Base-by-base conservation (phyloP, 2,113 vertebrate genomes). In the Sapayoa aenigma region DNA sequence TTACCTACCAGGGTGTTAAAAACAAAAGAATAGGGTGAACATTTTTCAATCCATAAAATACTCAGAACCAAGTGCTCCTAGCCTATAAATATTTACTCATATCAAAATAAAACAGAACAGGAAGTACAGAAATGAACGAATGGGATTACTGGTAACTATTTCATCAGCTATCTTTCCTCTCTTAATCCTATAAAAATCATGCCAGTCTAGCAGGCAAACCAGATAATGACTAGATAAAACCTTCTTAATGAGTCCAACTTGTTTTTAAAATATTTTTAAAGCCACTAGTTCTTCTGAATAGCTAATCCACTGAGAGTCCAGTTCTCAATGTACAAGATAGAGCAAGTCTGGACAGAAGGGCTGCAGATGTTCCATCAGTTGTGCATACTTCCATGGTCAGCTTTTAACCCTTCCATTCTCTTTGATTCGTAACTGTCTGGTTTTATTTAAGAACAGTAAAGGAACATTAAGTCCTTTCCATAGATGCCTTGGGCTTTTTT, bases 301-400 rank as follows among this genome's bases (percentile, higher is more conserved):
- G 42, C 42, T 46, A 25, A 65, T 78, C 52, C 52, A 37, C 28
- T 27, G 55, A 65, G 9, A 85, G 37, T n/a, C 42, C 47, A 63
- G 42, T 37, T 75, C 73, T 87, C 60, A 81, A 92, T 55, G 50
- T 50, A 63, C 39, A 84, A 65, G 30, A 41, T 24, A 66, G 5
- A 71, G 30, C 59, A 33, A 7, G 4, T 14, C 27, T 42, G 42
- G 30, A 62, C 0, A 58, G 50, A 71, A 85, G 46, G 88, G 23
- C 35, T 85, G 46, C 46, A 74, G 68, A 39, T 66, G 30, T 33
- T 88, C 35, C 50, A 42, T 11, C 44, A 33, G 42, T 17, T 5
- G 16, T 39, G 16, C 41, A 30, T 25, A 42, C 13, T 46, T 65
- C 39, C 67, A 80, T 0, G 0, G 31, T 9, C 56, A 46, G 28